These are phyloP conservation scores for Liposcelis brunnea DNA, from an alignment of 2,888 invertebrate species.

Conservation along the genomic window DNA sequence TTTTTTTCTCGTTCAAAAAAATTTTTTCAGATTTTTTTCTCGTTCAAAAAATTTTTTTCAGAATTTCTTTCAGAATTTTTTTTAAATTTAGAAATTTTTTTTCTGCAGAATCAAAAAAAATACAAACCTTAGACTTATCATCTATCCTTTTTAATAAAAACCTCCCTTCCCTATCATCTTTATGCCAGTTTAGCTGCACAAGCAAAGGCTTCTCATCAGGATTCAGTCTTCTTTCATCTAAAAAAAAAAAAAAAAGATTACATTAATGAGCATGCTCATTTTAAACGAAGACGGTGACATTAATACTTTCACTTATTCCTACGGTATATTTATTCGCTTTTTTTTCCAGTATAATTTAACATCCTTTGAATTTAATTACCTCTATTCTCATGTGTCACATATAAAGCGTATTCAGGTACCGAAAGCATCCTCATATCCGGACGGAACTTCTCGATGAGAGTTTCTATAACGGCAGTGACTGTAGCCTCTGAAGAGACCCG, in stretches of 20 bases:
- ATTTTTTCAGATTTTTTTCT: no score
- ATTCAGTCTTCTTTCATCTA: constrained; percentile 77
- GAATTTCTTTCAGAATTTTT: no score
- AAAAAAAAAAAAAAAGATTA: constrained; percentile 17
- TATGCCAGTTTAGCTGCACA: constrained; percentile 98
- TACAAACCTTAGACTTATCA: constrained; percentile 52
- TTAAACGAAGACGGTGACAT: constrained; percentile 6
- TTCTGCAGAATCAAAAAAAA: no score
- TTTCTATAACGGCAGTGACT: constrained; percentile 89
- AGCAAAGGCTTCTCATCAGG: constrained; percentile 87
- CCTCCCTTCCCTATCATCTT: constrained; percentile 93
- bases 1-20: no score
- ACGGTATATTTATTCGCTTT: constrained; percentile 1
- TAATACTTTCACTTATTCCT: no score
- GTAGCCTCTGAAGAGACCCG: constrained; percentile 94
- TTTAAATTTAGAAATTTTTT: no score
- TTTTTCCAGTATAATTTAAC: constrained; percentile 2
- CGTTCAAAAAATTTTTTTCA: no score
- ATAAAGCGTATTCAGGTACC: constrained; percentile 44
- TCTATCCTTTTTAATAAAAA: constrained; percentile 84
- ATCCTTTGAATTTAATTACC: constrained; percentile 26
- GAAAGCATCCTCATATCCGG: constrained; percentile 95
- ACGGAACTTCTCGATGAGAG: constrained; percentile 95
- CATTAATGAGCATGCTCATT: no score
- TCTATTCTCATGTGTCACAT: constrained; percentile 57